Evolutionary conservation across 2,888 invertebrate species (phyloP), one percentile per base, ranked within the genome.

Genomic region (Luperina nickerlii): DNA sequence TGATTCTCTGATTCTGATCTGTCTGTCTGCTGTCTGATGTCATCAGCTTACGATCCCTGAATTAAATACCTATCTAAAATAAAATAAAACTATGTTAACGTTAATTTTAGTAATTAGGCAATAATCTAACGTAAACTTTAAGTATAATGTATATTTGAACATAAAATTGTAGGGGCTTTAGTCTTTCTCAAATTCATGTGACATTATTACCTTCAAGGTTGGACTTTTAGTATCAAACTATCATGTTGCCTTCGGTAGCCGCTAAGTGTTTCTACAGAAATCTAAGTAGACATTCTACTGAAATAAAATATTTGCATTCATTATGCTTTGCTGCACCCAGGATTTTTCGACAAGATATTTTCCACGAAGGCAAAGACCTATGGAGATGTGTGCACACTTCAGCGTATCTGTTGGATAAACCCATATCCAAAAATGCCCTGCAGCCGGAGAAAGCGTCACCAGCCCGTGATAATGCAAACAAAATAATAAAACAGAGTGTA

Each of bases 211-310:
- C 77, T 75, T 82, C 82, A 90, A 86, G 89, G 89, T 87, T 86
- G 87, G 67, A 83, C 67, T 71, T 83, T 87, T 80, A 57, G 78
- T 74, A 82, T 75, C 90, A 91, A 90, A 82, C 93, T 91, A 90
- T 85, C 88, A 95, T 95, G 94, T 93, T 96, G 89, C 94, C 95
- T 88, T 94, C 95, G 76, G 89, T 94, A 87, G 94, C 93, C 84
- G 91, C 94, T 74, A 94, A 94, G 89, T 92, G 91, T 89, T 92
- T 96, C 79, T 96, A 94, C 90, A 94, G 94, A 88, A 96, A 95
- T 90, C 75, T 96, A 74, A 92, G 94, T 82, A 94, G 93, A 87
- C 92, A 93, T 78, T 93, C 94, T 68, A 83, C 90, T 63, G 94
- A 95, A 86, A 89, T 94, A 66, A 96, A 94, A 90, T 91, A 93